Evolutionary conservation across 2,888 invertebrate genomes (phyloP).

Genomic region (Melikaiella ostensackeni): DNA sequence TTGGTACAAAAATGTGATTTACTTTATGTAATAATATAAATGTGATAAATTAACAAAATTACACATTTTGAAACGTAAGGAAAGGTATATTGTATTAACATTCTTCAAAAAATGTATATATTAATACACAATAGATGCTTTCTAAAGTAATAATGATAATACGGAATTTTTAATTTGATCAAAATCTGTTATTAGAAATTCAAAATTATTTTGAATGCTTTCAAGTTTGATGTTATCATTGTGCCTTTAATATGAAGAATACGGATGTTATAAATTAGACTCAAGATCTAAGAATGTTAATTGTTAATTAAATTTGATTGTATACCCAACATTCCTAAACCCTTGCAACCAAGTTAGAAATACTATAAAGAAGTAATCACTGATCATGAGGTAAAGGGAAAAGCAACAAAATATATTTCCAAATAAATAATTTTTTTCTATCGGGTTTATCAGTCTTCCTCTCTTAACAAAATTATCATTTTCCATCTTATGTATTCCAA

Average conservation of each 20-base stretch:
- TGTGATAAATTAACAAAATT: background rate
- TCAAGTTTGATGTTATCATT: background rate
- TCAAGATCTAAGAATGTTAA: background rate
- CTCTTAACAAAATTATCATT: constrained; percentile 50
- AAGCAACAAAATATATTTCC: background rate
- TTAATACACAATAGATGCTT: too few relatives aligned
- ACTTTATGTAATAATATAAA: background rate
- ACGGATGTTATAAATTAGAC: background rate
- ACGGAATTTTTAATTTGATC: too few relatives aligned
- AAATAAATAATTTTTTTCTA: constrained; percentile 35
- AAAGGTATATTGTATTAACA: background rate
- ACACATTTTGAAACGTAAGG: too few relatives aligned
- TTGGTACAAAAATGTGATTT: background rate
- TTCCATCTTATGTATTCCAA: background rate
- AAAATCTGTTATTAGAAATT: background rate
- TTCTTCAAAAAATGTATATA: too few relatives aligned
- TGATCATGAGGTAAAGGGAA: background rate
- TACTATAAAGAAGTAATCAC: background rate
- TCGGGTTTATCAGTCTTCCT: constrained; percentile 53
- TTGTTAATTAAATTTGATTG: background rate
- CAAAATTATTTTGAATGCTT: background rate
- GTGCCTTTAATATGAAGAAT: background rate
- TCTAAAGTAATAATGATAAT: too few relatives aligned
- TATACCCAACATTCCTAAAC: too few relatives aligned
- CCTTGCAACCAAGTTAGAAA: background rate